Base-by-base conservation (phyloP, 1,140 invertebrate species). In the Pygmarrhopalites habei region DNA sequence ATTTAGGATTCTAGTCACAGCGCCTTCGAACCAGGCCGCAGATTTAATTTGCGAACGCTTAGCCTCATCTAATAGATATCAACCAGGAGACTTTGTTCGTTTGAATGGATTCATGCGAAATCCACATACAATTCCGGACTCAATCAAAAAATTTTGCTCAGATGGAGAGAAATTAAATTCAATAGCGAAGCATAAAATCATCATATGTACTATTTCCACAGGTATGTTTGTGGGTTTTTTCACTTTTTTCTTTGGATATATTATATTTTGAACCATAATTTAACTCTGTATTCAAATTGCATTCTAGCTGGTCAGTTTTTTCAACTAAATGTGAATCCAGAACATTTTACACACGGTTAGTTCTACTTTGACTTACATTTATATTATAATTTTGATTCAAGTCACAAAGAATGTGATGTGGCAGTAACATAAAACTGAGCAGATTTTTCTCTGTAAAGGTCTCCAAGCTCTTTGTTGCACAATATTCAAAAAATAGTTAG, bases 1-100 rank as follows among this genome's bases (percentile, higher is more conserved):
- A 39, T 39, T 10, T 10, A 66, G 65, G 65, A 81, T 95, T 49
- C 72, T 96, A 28, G 80, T 93, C 35, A 88, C 87, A 25, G 86
- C 90, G 4, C 92, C 92, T 1, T 92, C 91, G 1, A 94, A 94
- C 71, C 90, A 86, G 75, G 86, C 91, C 4, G 87, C 90, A 2
- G 89, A 95, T 79, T 77, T 92, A 51, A 81, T 92, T 32, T 76
- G 83, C 5, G 81, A 85, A 70, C 77, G 83, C 62, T 72, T 92
- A 2, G 75, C 88, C n/a, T 74, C 82, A 21, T 82, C 77, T 63
- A 78, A 78, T 15, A 60, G 77, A 17, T 66, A 83, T 1, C 74
- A 79, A 35, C 79, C 80, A 1, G 83, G 83, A 49, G 84, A 87
- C 56, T 77, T 91, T 67, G 79, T 88, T 51, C 80, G 89, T 29